Evolutionary conservation across 2,888 invertebrate genomes (phyloP), one percentile per base, ranked within the genome.

Genomic region (Oligia latruncula): DNA sequence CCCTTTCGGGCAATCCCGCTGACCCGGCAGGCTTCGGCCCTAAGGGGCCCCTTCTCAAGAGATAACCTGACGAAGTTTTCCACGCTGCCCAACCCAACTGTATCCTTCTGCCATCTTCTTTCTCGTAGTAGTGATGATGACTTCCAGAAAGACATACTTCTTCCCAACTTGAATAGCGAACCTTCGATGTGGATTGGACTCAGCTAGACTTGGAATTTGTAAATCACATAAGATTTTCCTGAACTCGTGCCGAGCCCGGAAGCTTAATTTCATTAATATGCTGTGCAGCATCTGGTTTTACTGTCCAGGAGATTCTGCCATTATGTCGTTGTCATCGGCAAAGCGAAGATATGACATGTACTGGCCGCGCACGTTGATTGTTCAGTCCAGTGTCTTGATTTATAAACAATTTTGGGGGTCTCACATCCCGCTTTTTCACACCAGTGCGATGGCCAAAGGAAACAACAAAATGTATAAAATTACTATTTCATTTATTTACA

Each of bases 401-500:
- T 1, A 62, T 29, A 62, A 29, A 29, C 2, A 29, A 29, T 29
- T 62, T 29, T 29, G 29, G 13, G 29, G 15, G 62, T 62, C 29
- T 62, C 15, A 15, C 60, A 20, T 55, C 20, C 49, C 49, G 15
- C 4, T 49, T 49, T 49, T 49, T 49, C 49, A 49, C 49, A 15
- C 49, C 49, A 15, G 4, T 49, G 4, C 49, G 15, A 49, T 49
- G 49, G 15, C 15, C 55, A 84, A 89, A 78, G 67, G 67, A 90
- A 89, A 80, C 71, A 78, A 88, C 81, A 67, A 40, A 74, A 46
- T 74, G 71, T 81, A 85, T 88, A 88, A 92, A 92, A 86, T 93
- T 92, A 93, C 91, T 92, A 92, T 93, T 93, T 94, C 95, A 95
- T 96, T 96, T 96, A 96, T 96, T 96, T 96, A 94, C 96, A 95